Evolutionary conservation across 1,140 invertebrate species (phyloP).

Genomic region (Nomia melanderi): DNA sequence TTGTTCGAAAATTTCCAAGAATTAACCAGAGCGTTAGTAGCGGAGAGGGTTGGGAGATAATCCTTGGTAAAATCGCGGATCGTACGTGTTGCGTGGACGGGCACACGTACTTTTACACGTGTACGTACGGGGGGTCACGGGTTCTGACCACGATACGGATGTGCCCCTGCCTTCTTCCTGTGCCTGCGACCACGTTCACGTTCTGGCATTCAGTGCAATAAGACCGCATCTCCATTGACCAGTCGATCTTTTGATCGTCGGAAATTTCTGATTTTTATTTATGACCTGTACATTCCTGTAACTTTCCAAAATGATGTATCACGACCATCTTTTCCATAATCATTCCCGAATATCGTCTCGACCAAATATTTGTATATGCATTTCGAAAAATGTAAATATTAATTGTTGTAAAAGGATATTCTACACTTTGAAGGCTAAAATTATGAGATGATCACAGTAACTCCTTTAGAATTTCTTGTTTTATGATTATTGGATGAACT

Average conservation of each 20-base stretch:
- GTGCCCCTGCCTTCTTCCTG: conserved; percentile 82
- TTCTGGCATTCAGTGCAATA: conserved; percentile 75
- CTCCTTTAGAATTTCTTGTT: too few species aligned
- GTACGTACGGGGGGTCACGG: conserved; percentile 78
- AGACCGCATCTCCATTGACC: conserved; percentile 72
- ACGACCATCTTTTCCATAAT: background rate
- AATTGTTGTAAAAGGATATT: too few species aligned
- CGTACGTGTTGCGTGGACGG: conserved; percentile 50
- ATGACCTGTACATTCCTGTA: background rate
- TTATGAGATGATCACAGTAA: too few species aligned
- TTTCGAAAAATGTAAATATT: too few species aligned
- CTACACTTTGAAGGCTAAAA: too few species aligned
- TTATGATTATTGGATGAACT: too few species aligned
- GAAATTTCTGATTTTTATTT: conserved; percentile 46
- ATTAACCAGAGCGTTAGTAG: conserved; percentile 36
- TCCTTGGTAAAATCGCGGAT: conserved; percentile 76
- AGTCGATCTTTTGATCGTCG: conserved; percentile 67
- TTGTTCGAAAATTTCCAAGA: conserved; percentile 53
- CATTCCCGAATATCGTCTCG: background rate
- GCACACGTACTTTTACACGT: conserved; percentile 68
- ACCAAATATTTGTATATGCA: too few species aligned
- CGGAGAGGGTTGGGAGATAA: conserved; percentile 72
- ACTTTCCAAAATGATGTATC: background rate
- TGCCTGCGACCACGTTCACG: conserved; percentile 74
- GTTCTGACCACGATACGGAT: conserved; percentile 81